Evolutionary conservation across 2,888 invertebrate genomes (phyloP).

Genomic region (Leucophora obtusa): DNA sequence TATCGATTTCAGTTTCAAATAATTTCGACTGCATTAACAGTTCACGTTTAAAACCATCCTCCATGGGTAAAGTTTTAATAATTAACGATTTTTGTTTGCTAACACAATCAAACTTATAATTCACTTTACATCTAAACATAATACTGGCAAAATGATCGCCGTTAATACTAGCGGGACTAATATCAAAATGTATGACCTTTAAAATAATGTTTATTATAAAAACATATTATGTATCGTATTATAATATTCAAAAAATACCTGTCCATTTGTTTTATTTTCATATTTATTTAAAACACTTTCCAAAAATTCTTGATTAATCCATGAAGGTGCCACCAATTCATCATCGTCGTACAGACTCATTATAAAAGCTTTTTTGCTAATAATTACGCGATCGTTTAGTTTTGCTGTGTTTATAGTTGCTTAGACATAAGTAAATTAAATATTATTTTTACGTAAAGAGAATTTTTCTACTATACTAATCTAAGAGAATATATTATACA

Average conservation of each 20-base stretch:
- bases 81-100: constrained; percentile 57
- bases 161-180: constrained; percentile 60
- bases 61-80: constrained; percentile 65
- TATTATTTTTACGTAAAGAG: no score
- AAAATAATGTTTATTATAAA: neutral
- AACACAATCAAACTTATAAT: constrained; percentile 31
- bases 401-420: neutral
- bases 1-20: constrained; percentile 67
- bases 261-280: constrained; percentile 39
- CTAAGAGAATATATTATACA: neutral
- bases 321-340: constrained; percentile 57
- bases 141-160: constrained; percentile 68
- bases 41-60: constrained; percentile 63
- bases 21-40: constrained; percentile 51
- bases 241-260: neutral
- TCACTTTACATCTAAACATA: constrained; percentile 66
- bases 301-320: constrained; percentile 63
- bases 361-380: neutral
- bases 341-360: constrained; percentile 49
- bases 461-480: neutral
- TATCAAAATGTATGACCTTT: constrained; percentile 28
- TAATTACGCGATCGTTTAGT: neutral
- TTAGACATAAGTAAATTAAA: no score
- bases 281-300: constrained; percentile 50
- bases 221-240: no score